phyloP scores from a whole-genome alignment of 2,797 vertebrate genomes.

The Cryptoprocta ferox region DNA sequence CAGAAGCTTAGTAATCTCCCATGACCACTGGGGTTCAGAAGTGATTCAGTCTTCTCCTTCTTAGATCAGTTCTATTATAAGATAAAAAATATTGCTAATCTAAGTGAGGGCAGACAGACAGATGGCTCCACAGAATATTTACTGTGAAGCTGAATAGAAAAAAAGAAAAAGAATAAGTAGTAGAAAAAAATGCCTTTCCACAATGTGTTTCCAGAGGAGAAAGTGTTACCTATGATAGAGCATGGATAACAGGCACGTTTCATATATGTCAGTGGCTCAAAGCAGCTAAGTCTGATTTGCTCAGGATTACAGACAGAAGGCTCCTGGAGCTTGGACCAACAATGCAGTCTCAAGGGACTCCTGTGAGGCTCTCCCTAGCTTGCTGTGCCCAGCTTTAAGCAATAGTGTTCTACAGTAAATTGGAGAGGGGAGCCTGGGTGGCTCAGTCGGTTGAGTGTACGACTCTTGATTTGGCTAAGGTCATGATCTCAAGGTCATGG shows the following conservation, averaged over 20 bases:
- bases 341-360: background rate
- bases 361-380: background rate
- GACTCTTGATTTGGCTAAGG: too few species aligned
- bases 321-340: background rate
- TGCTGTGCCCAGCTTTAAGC: background rate
- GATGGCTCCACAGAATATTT: background rate
- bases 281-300: background rate
- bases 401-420: background rate
- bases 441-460: too few species aligned
- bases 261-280: background rate
- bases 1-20: background rate
- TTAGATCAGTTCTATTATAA: conserved; percentile 23
- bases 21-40: background rate
- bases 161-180: background rate
- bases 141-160: background rate
- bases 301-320: background rate
- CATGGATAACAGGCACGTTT: background rate
- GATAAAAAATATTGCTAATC: conserved; percentile 8
- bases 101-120: background rate
- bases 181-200: background rate
- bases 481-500: too few species aligned
- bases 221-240: background rate
- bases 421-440: background rate
- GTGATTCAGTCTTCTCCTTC: background rate
- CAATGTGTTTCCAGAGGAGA: background rate